Base-by-base conservation (phyloP, 2,888 invertebrate genomes). In the Eristalis tenax region DNA sequence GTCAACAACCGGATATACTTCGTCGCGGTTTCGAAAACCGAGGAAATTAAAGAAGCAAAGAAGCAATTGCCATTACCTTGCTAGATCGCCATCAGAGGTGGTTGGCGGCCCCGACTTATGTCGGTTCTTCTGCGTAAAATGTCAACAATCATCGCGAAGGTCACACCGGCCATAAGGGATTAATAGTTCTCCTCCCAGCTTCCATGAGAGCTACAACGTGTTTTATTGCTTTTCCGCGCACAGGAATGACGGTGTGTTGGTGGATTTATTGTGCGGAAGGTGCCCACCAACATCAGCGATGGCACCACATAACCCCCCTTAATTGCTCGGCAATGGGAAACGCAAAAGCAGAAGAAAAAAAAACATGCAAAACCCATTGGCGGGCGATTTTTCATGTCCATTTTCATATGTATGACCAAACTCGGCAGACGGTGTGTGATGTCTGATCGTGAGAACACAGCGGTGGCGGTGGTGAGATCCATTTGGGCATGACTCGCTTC, bases 91-190 rank as follows among this genome's bases (percentile, higher is more conserved):
- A 76, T 50, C 73, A 59, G 56, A 74, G 43, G 59, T 35, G 80
- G 32, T n/a, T 35, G 5, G 11, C 76, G 35, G 8, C 11, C 13
- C 4, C 61, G 69, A 22, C 40, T n/a, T 32, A 4, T 18, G 26
- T 4, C 3, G 15, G 10, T 22, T 59, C 23, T 76, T 85, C 81
- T 71, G 43, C 59, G 28, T 71, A 69, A 85, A 81, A 85, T 81
- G 85, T 81, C 85, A 77, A 81, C 81, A 81, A 81, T 81, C 57
- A 77, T 64, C 68, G 57, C 76, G 76, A 81, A 85, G 81, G 81
- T 73, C 76, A 76, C 64, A 59, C 32, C 28, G 76, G 43, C 40
- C 50, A 65, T 35, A 80, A 65, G 26, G 65, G 70, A 56, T 78
- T 64, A 78, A 78, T 56, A 22, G 26, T n/a, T 59, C 59, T 32